Percentiles rank a stretch among this genome's conserved stretches.
Conservation (phyloP, 2,888 invertebrate genomes). For the Candidula unifasciata region DNA sequence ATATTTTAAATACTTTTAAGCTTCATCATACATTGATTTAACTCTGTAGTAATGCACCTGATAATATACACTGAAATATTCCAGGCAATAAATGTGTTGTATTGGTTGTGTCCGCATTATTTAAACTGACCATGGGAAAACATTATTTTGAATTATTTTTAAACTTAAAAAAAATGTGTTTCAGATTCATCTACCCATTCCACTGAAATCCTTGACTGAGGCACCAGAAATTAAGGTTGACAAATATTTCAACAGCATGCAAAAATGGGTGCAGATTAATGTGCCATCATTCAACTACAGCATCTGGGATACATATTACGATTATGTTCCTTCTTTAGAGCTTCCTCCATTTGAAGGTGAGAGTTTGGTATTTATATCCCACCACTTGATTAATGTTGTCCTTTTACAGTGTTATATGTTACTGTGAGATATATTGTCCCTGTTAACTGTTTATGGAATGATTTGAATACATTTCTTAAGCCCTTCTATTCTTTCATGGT, state of each 20-base stretch:
- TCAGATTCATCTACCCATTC: slow-evolving; percentile 61
- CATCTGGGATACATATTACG: slow-evolving; percentile 88
- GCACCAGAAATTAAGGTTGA: slow-evolving; percentile 59
- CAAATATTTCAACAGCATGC: slow-evolving; percentile 44
- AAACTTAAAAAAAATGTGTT: no score
- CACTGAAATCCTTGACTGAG: slow-evolving; percentile 64
- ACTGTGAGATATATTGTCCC: no score
- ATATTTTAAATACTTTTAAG: no score
- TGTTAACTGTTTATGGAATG: not conserved
- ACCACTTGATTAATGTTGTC: not conserved
- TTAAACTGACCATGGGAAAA: no score
- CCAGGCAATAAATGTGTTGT: no score
- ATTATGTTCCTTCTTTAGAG: slow-evolving; percentile 87
- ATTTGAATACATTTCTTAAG: not conserved
- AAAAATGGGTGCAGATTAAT: slow-evolving; percentile 47
- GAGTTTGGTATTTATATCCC: not conserved
- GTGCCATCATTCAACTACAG: slow-evolving; percentile 72
- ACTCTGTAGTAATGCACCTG: no score
- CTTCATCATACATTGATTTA: no score
- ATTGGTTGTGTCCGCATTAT: no score
- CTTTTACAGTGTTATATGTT: not conserved
- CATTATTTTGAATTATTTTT: no score
- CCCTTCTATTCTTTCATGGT: not conserved
- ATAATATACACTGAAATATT: no score
- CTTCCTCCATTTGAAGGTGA: slow-evolving; percentile 92